Conservation (phyloP, 2,113 vertebrate genomes). For the Oceanodroma tethys region DNA sequence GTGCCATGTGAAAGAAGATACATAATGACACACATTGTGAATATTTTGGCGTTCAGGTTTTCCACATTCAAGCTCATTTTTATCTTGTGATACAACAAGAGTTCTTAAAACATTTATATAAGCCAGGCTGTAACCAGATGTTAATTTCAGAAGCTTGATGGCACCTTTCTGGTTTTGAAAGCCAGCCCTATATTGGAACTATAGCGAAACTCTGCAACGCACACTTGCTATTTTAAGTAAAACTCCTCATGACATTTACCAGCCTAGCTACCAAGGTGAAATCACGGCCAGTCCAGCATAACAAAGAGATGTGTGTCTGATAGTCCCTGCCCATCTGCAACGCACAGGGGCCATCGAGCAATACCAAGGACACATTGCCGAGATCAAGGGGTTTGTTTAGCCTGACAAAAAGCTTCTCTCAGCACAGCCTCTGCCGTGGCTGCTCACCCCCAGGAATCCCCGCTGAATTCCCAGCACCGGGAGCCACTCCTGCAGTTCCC, state of each 20-base stretch:
- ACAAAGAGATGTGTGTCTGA: background rate
- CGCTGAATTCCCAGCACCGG: background rate
- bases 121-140: background rate
- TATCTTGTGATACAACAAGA: background rate
- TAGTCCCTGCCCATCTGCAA: fast-evolving
- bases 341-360: background rate
- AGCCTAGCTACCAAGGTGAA: background rate
- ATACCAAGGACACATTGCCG: background rate
- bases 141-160: background rate
- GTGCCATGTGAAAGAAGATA: background rate
- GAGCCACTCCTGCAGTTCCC: background rate
- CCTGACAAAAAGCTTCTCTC: background rate
- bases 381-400: background rate
- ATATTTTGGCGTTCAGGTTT: background rate
- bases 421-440: fast-evolving
- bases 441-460: background rate
- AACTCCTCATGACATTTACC: background rate
- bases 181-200: background rate
- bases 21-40: background rate
- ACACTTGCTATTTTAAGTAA: background rate
- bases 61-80: background rate
- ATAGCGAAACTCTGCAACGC: background rate
- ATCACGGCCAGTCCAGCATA: background rate
- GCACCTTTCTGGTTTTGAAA: background rate
- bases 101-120: background rate